phyloP scores from a whole-genome alignment of 1,140 invertebrate species.

The Philopotamus ludificatus region DNA sequence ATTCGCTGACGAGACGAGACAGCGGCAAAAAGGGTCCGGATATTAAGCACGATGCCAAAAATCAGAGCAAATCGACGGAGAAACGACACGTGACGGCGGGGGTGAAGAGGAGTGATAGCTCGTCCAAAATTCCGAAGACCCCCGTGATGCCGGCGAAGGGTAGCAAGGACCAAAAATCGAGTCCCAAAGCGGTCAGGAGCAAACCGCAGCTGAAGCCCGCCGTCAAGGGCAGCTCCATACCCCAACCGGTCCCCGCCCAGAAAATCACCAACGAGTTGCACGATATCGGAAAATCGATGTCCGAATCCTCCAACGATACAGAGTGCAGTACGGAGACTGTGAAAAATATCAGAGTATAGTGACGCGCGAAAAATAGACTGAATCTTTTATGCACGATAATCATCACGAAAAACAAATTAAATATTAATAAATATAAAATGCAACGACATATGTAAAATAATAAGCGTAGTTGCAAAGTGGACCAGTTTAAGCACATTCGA shows the following conservation, averaged over 20 bases:
- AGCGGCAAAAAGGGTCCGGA: slow-evolving; percentile 51
- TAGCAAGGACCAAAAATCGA: slow-evolving; percentile 26
- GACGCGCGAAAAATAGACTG: no score
- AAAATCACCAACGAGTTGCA: slow-evolving; percentile 45
- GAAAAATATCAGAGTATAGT: no score
- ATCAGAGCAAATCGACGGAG: slow-evolving; percentile 42
- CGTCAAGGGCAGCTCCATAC: slow-evolving; percentile 30
- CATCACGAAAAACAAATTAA: no score
- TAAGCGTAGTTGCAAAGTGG: no score
- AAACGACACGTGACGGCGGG: slow-evolving; percentile 8
- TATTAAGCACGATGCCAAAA: slow-evolving; percentile 46
- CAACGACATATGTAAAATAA: no score
- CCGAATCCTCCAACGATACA: slow-evolving; percentile 55
- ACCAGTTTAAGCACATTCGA: no score
- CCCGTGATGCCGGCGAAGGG: slow-evolving; percentile 31
- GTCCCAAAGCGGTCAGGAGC: slow-evolving; percentile 23
- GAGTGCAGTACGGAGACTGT: slow-evolving; percentile 56
- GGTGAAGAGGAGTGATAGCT: slow-evolving; percentile 23
- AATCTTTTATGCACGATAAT: no score
- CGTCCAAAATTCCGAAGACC: slow-evolving; percentile 38
- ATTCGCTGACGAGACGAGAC: slow-evolving; percentile 51
- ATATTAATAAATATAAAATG: no score
- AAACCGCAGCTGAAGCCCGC: slow-evolving; percentile 42
- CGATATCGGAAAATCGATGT: slow-evolving; percentile 53
- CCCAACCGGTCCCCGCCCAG: slow-evolving; percentile 45